phyloP scores from a whole-genome alignment of 2,888 invertebrate species.

The Phortica okadai region DNA sequence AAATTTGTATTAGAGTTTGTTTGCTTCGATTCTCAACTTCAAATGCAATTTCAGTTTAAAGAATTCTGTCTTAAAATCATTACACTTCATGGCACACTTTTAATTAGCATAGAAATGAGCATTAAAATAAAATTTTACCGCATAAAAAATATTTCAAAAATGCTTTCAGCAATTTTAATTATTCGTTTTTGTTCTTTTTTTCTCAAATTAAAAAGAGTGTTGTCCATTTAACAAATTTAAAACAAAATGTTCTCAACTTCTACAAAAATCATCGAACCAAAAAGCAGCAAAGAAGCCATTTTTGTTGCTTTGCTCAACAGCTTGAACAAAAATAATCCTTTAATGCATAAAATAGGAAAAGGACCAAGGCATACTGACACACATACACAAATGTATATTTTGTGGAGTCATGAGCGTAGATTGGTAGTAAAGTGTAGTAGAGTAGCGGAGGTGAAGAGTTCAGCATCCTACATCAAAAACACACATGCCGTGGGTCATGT shows the following conservation, averaged over 20 bases:
- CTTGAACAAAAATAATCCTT: constrained; percentile 23
- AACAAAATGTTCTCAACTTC: constrained; percentile 48
- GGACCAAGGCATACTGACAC: constrained; percentile 1
- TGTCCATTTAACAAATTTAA: constrained; percentile 56
- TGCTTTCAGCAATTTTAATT: not conserved
- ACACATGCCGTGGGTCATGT: constrained; percentile 23
- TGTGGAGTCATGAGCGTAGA: not conserved
- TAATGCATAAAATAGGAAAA: constrained; percentile 20
- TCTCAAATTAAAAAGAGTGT: constrained; percentile 36
- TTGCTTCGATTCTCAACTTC: no score
- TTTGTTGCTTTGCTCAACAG: not conserved
- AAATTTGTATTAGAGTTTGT: no score
- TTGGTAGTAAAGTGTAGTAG: not conserved
- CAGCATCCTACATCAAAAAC: not conserved
- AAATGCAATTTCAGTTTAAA: not conserved
- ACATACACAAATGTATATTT: not conserved
- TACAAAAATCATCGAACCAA: constrained; percentile 35
- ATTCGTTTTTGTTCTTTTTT: constrained; percentile 35
- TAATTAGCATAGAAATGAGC: not conserved
- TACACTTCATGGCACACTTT: not conserved
- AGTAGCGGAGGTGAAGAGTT: not conserved
- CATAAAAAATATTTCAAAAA: not conserved
- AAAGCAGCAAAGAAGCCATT: not conserved
- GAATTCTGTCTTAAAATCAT: not conserved
- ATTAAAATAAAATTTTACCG: not conserved